Evolutionary conservation across 2,113 vertebrate genomes (phyloP).

Genomic region (Actenoides hombroni): DNA sequence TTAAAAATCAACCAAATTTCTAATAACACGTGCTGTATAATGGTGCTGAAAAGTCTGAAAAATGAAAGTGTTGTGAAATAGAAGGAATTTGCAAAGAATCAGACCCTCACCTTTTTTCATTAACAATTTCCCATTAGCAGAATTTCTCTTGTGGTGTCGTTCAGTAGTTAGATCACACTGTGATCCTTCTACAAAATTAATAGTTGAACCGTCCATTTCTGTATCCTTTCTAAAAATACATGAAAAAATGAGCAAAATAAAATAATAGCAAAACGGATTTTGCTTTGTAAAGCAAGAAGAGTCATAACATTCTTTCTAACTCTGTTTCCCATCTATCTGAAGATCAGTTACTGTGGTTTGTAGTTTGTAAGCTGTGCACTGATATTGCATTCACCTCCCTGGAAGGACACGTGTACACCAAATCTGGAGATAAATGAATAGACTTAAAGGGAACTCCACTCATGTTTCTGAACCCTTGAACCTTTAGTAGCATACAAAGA

Average conservation of each 20-base stretch:
- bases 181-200: neutral
- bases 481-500: neutral
- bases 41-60: neutral
- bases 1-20: neutral
- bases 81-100: neutral
- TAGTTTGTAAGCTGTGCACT: neutral
- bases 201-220: neutral
- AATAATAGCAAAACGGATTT: neutral
- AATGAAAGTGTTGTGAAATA: neutral
- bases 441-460: neutral
- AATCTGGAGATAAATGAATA: neutral
- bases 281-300: neutral
- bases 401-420: neutral
- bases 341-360: neutral
- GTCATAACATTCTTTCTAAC: neutral
- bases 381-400: neutral
- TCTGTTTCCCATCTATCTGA: neutral
- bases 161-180: neutral
- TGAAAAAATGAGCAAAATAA: neutral
- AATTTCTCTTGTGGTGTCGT: neutral
- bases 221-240: neutral
- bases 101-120: neutral
- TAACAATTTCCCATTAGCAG: neutral
- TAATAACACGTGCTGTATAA: neutral
- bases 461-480: neutral